Evolutionary conservation across 2,888 invertebrate species (phyloP), one percentile per base, ranked within the genome.

Genomic region (Conomelus anceps): DNA sequence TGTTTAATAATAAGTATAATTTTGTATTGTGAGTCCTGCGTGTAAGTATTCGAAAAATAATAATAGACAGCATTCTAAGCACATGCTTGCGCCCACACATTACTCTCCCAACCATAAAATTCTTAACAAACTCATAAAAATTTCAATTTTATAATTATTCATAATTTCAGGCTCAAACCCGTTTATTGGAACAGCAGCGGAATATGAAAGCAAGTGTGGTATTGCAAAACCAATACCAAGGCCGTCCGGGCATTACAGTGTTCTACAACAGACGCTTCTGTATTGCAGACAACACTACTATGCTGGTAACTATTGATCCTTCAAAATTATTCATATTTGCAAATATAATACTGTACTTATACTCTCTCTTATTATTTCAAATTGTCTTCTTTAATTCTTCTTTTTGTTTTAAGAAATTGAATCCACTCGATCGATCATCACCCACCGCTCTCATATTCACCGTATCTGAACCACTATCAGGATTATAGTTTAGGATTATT

Each of bases 201-300:
- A 89, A 22, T 89, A 89, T 89, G 87, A 88, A 34, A 63, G 85
- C 84, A 89, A 90, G 26, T 89, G 87, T 20, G 24, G 90, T 22
- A 91, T 91, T 88, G 92, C 92, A n/a, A 92, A 91, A 86, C 91
- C 92, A 1, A 97, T 98, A 92, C 97, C 98, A 89, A 96, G 97
- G 93, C 95, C 97, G 91, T 95, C 95, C 24, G 92, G 91, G 94
- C 93, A 93, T 94, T 93, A 95, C 94, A 93, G 93, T 92, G 97
- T 97, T 93, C 96, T 98, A 92, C 97, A 97, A 93, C 95, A 92
- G 89, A 91, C 96, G 17, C 94, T 97, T 90, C 94, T 98, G 92
- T 96, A 97, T 84, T 98, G 97, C 93, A 96, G 98, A 90, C 96
- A 97, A 93, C 98, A 97, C 84, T 98, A 98, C 93, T 95, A 98